Evolutionary conservation across 1,140 invertebrate species (phyloP), one percentile per base, ranked within the genome.

Genomic region (Drosophila ogumai): DNA sequence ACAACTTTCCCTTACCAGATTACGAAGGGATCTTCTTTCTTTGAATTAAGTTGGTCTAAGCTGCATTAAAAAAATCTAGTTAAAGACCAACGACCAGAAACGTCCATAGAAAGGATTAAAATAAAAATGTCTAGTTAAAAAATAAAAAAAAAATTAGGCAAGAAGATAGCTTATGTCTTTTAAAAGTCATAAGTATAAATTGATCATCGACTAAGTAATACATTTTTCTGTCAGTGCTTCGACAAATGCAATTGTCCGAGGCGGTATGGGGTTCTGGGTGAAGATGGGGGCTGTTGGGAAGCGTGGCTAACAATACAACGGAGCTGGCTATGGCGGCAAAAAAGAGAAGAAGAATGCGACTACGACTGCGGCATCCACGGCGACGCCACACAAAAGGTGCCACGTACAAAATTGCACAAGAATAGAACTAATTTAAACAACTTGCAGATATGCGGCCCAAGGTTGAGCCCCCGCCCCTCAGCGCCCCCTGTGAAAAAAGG

Each of bases 391-490:
- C 84, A 82, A 88, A 79, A 87, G 79, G 82, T 87, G 80, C 82
- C 82, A 87, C 82, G 82, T 87, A 87, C 59, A 87, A 87, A 88
- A 87, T 87, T 87, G 82, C 82, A 80, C 77, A 82, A 87, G 82
- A 87, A 88, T 88, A 87, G 71, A 87, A 87, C 82, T 87, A 88
- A 87, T 87, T 87, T 87, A 87, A 87, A 82, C 67, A 88, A 84
- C 80, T 80, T 80, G 79, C 82, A 86, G 75, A 87, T 87, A 82
- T 60, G 69, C 82, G 65, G 49, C 22, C 28, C 64, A 58, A 52
- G 55, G 72, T 50, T 63, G 50, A 22, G 9, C 6, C 10, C 10
- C 22, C 31, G 4, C 9, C 40, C 55, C 22, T 15, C 19, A 19
- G 12, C 17, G 22, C 17, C 15, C 34, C 44, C 32, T 40, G 38